Base-by-base conservation (phyloP, 2,797 vertebrate species). In the Pseudopleuronectes americanus region DNA sequence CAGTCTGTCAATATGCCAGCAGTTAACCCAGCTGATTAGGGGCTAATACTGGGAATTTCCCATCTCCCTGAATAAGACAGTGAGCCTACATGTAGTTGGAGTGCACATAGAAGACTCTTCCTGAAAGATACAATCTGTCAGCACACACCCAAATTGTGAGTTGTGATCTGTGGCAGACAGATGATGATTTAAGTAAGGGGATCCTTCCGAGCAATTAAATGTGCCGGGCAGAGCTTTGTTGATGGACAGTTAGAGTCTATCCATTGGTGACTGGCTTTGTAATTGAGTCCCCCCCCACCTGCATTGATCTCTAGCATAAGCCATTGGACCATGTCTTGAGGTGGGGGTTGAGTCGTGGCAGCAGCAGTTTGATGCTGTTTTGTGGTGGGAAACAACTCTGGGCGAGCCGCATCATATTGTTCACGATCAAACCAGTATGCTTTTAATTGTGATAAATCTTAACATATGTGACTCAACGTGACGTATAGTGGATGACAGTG, bases 191-290 rank as follows among this genome's bases (percentile, higher is more conserved):
- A 78, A 8, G 57, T n/a, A 0, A 4, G n/a, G 28, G 86, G 83
- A 83, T 89, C 83, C 84, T 76, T 58, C 65, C 10, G 36, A 28
- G 73, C 86, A 90, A 91, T 91, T 93, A 90, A 90, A 89, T 65
- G 81, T 77, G 66, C 79, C 9, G 74, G 71, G 61, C 68, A 68
- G 81, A 83, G 78, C 17, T 1, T 53, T 69, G 89, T 65, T 90
- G 93, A 94, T 83, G 83, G 93, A 91, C 90, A 87, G 90, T 93
- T 92, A 91, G 80, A 86, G 71, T 79, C 89, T 81, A 77, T 91
- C 85, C 64, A 57, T 62, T 64, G 76, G 86, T 92, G 92, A 92
- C 85, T 93, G 91, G 87, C 83, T 94, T 90, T 91, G 90, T 93
- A 92, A 94, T 92, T 92, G 91, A 93, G 87, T 90, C 76, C 86